Evolutionary conservation across 2,113 vertebrate species (phyloP).

Genomic region (Labeo rohita): DNA sequence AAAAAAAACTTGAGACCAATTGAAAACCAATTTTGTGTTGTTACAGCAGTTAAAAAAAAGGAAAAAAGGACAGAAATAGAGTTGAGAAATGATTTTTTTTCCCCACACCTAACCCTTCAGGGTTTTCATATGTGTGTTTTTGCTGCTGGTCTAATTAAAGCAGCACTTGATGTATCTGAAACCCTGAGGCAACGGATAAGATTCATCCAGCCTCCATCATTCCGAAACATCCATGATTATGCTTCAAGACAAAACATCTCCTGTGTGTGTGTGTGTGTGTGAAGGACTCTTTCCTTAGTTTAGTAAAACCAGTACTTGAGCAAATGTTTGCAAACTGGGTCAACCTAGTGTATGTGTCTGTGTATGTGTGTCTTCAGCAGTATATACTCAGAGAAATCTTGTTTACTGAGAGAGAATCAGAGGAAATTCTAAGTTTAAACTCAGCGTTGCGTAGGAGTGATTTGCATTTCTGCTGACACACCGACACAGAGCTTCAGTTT

Average conservation of each 20-base stretch:
- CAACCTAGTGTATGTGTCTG: neutral
- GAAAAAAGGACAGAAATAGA: neutral
- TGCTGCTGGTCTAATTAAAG: slow-evolving; percentile 32
- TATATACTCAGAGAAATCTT: neutral
- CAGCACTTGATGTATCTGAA: neutral
- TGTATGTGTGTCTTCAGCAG: neutral
- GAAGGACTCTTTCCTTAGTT: slow-evolving; percentile 2
- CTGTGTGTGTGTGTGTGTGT: slow-evolving; percentile 33
- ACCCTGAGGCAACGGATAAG: neutral
- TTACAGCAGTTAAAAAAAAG: neutral
- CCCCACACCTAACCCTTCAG: neutral
- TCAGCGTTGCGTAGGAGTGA: neutral
- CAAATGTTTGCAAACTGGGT: slow-evolving; percentile 48
- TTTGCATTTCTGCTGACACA: slow-evolving; percentile 24
- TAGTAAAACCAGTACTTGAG: slow-evolving; percentile 33
- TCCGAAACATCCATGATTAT: slow-evolving; percentile 20
- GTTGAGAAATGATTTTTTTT: neutral
- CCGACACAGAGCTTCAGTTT: neutral
- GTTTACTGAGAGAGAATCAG: slow-evolving; percentile 1
- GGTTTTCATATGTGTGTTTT: neutral
- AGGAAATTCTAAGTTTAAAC: neutral
- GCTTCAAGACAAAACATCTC: slow-evolving; percentile 19
- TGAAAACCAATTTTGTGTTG: neutral
- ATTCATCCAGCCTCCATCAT: slow-evolving; percentile 14
- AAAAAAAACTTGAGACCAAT: neutral